Base-by-base conservation (phyloP, 2,113 vertebrate genomes). In the Lamprotornis superbus region DNA sequence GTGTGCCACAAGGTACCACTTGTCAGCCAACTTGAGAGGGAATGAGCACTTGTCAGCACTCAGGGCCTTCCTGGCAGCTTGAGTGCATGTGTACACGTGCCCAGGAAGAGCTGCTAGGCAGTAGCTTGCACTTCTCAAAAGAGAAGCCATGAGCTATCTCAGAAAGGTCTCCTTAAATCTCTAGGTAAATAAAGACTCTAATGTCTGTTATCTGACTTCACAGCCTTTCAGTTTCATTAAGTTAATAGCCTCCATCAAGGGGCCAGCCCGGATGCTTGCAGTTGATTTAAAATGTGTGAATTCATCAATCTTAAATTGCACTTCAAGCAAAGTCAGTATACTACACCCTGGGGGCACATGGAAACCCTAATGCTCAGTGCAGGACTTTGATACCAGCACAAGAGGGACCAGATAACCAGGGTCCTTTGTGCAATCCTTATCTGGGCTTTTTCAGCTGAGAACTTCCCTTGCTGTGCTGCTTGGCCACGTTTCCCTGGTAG, bases 201-300 rank as follows among this genome's bases (percentile, higher is more conserved):
- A 90, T 71, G 84, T 83, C 93, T 94, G 83, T 96, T 97, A 96
- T 96, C 96, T 96, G 96, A 94, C 93, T 96, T 95, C 81, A 77
- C 90, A 96, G 94, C 68, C 83, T 82, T 93, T 95, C 92, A 86
- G 89, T 94, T 96, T 96, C 95, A 96, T 96, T 96, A 93, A 83
- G 88, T 94, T 97, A 96, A 96, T 96, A 96, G 95, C 88, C 83
- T 87, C 59, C 61, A 92, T 87, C 86, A 95, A 92, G 88, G 76
- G 95, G 80, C 76, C 69, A 90, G 83, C 69, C 67, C 5, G n/a
- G 96, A 93, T 89, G 88, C 94, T 89, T 83, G 83, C 65, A 73
- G 88, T 89, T 96, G 95, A 96, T 96, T 96, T 97, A 94, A 94
- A 96, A 90, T 76, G 88, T 94, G 90, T 89, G 88, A 96, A 96